Evolutionary conservation across 2,113 vertebrate genomes (phyloP), one percentile per base, ranked within the genome.

Genomic region (Nicator chloris): DNA sequence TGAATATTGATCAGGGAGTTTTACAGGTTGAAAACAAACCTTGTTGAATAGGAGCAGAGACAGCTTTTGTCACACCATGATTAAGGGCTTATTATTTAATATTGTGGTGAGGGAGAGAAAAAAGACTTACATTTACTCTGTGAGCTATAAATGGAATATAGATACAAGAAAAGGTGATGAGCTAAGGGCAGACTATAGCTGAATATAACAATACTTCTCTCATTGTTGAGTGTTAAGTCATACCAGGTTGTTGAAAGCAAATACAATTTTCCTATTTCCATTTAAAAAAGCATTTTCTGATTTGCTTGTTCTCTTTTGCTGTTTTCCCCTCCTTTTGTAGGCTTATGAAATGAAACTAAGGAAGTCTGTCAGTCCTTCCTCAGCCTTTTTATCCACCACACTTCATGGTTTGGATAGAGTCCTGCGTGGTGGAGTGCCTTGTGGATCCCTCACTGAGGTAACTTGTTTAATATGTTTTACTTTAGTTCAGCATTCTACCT

Each of bases 401-500:
- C 97, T 99, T 28, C 47, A 81, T 78, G 76, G 95, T 68, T 88
- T 99, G 92, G 98, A 99, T 92, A 37, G 95, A 93, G 92, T 97
- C 53, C 95, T 99, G 75, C 97, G 86, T 33, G 98, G 98, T 50
- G 98, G 98, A 60, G 89, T 99, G 77, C 97, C 98, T 45, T 97
- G 98, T 94, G 98, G 98, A 68, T 98, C 98, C 37, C 98, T 99
- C 89, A 98, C 98, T 91, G 98, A 98, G 98, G 98, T 98, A 98
- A 89, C 24, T 88, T 69, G 7, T 53, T 86, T 57, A 45, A 21
- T 42, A 3, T 23, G 17, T 23, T 75, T 72, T 83, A 40, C n/a
- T 85, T 37, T 47, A n/a, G 24, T 78, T 69, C 14, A 13, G 24
- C 31, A 12, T 87, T 51, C 28, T 6, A 37, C 13, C 11, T 76